Conservation (phyloP, 2,888 invertebrate species). For the Campoplex capitator region DNA sequence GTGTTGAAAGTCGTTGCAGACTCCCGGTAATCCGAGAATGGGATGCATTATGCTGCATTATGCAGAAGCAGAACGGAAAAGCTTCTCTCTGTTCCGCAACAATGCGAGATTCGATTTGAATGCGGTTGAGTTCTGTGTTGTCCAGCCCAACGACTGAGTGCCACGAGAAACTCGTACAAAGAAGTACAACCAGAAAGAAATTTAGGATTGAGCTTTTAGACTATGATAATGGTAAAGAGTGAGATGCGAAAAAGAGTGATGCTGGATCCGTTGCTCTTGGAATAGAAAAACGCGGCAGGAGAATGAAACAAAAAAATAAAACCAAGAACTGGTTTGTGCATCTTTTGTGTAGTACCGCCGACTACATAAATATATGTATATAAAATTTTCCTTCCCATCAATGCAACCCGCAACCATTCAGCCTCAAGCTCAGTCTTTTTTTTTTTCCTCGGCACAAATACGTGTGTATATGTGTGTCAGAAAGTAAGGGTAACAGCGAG, state of each 20-base stretch:
- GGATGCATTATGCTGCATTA: conserved; percentile 64
- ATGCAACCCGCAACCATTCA: conserved; percentile 37
- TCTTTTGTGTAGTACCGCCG: conserved; percentile 52
- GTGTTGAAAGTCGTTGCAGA: conserved; percentile 33
- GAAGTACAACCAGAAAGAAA: conserved; percentile 39
- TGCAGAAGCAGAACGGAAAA: conserved; percentile 50
- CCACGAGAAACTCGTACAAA: conserved; percentile 37
- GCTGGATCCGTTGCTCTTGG: conserved; percentile 12
- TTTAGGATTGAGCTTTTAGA: conserved; percentile 8
- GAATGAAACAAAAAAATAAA: not conserved
- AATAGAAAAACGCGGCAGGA: conserved; percentile 15
- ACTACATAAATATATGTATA: conserved; percentile 16
- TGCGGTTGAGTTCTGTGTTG: conserved; percentile 64
- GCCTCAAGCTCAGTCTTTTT: conserved; percentile 38
- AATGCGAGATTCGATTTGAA: conserved; percentile 70
- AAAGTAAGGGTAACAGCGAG: conserved; percentile 26
- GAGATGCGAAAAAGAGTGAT: conserved; percentile 37
- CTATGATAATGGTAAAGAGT: conserved; percentile 48
- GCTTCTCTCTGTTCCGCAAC: conserved; percentile 52
- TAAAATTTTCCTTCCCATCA: conserved; percentile 29
- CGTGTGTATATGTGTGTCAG: not conserved
- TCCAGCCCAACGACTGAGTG: conserved; percentile 32
- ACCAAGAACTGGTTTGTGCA: conserved; percentile 24
- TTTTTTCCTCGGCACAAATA: conserved; percentile 16
- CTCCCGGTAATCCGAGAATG: conserved; percentile 11